Base-by-base conservation (phyloP, 2,797 vertebrate genomes). In the Enteromius radiatus region DNA sequence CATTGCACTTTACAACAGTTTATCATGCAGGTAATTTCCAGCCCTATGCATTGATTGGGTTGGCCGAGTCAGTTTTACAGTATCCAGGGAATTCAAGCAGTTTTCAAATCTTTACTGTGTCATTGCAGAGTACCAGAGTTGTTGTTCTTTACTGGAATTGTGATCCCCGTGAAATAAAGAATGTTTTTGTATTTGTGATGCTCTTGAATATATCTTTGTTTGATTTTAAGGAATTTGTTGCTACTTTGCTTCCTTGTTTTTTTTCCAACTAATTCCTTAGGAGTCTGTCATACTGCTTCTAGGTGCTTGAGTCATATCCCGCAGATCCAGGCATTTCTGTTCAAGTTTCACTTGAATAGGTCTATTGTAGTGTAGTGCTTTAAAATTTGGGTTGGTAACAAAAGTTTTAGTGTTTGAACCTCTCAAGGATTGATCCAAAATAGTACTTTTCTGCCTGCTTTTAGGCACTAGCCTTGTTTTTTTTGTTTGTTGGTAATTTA, bases 1-100 rank as follows among this genome's bases (percentile, higher is more conserved):
- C 78, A 88, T 88, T 89, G 93, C 92, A 93, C 92, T 93, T 94
- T 91, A 91, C 88, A 86, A 85, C 90, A 85, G 89, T 87, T 86
- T 85, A 86, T 87, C 85, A 67, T 75, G 85, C 65, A 63, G 86
- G 85, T 85, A 38, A 81, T 76, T 68, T 85, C 69, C 45, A 67
- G 78, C 80, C 49, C 68, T 67, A 68, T 88, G 83, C 84, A 41
- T 86, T 78, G 83, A 78, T 73, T 82, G 56, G 86, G 88, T 86
- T 85, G 81, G 54, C 80, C 81, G 89, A 71, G 81, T 88, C 77
- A 78, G 59, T 68, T 82, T 86, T 80, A 63, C 71, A 26, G 84
- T 82, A 74, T 88, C 84, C 85, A 76, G 84, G 84, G 86, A 88
- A 84, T 85, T 86, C 67, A 84, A 61, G 69, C 63, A 54, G 54